phyloP scores from a whole-genome alignment of 2,888 invertebrate species.

The Lepetodrilus schrolli region DNA sequence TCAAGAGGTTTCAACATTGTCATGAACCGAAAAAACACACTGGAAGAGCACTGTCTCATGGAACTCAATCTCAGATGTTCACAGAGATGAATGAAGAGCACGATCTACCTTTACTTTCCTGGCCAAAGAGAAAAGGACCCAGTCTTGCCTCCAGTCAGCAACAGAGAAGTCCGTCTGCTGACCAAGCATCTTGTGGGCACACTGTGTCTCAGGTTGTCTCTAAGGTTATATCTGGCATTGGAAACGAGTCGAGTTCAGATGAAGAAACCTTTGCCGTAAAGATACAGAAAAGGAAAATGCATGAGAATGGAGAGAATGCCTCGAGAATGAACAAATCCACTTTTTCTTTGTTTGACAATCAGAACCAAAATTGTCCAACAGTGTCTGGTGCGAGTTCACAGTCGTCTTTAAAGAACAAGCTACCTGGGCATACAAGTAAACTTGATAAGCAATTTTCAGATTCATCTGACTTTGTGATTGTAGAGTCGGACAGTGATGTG shows the following conservation, averaged over 20 bases:
- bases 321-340: no score
- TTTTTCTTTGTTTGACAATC: no score
- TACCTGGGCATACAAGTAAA: neutral
- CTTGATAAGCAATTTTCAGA: neutral
- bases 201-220: neutral
- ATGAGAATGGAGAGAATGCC: neutral
- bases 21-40: neutral
- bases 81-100: neutral
- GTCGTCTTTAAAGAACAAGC: no score
- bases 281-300: neutral
- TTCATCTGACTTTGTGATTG: neutral
- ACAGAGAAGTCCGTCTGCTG: neutral
- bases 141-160: neutral
- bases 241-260: neutral
- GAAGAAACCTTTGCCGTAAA: neutral
- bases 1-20: conserved; percentile 16
- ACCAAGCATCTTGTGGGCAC: neutral
- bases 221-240: neutral
- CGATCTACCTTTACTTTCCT: neutral
- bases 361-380: no score
- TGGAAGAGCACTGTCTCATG: neutral
- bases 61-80: neutral
- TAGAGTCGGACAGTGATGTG: neutral
- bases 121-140: conserved; percentile 3
- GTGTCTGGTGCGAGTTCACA: no score